Evolutionary conservation across 2,113 vertebrate species (phyloP).

Genomic region (Macquaria ambigua): DNA sequence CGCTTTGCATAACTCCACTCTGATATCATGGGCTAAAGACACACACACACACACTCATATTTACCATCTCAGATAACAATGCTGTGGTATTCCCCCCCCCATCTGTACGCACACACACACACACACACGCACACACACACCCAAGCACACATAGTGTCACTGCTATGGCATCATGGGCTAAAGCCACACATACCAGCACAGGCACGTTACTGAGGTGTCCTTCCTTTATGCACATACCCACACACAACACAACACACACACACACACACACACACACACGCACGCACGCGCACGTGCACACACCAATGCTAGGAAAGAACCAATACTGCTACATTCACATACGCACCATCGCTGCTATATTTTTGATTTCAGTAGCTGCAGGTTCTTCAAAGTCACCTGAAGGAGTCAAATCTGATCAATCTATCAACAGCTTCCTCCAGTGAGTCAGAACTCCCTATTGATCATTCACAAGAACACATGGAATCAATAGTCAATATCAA

Average conservation of each 20-base stretch:
- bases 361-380: too few species aligned
- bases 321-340: too few species aligned
- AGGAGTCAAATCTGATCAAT: too few species aligned
- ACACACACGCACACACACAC: conserved; percentile 23
- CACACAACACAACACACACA: background rate
- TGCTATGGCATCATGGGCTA: conserved; percentile 24
- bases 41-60: conserved; percentile 19
- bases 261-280: conserved; percentile 10
- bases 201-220: conserved; percentile 18
- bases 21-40: conserved; percentile 66
- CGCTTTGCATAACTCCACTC: conserved; percentile 68
- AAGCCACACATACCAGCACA: conserved; percentile 34
- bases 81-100: conserved; percentile 39
- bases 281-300: background rate
- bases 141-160: conserved; percentile 24
- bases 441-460: background rate
- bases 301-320: background rate
- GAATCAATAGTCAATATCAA: background rate
- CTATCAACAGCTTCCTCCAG: too few species aligned
- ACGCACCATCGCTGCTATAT: too few species aligned
- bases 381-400: too few species aligned
- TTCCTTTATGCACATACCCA: conserved; percentile 8
- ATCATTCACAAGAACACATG: background rate
- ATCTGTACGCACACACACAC: conserved; percentile 20
- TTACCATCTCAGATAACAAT: conserved; percentile 46